Base-by-base conservation (phyloP, 2,113 vertebrate genomes). In the Colius striatus region DNA sequence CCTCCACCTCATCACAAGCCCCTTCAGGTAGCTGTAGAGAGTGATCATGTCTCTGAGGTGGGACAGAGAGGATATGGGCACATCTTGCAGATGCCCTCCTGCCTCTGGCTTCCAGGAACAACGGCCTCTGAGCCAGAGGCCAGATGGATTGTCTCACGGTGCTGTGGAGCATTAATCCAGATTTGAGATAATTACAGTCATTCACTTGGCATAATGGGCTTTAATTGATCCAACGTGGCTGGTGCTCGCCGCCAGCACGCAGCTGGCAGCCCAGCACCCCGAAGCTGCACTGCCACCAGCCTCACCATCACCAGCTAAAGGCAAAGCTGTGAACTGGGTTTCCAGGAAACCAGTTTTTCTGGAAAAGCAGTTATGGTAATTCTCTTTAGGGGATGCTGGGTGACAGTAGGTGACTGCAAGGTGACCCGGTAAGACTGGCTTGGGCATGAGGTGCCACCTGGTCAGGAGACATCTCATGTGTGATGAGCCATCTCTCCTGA, bases 131-230 rank as follows among this genome's bases (percentile, higher is more conserved):
- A 87, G 68, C 62, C 91, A 43, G 60, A 8, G 1, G 89, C 84
- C 96, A 85, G 94, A 61, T 3, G 10, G 95, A 89, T 82, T 93
- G 17, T 62, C 60, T 89, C 80, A 87, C 27, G 27, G 80, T 51
- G 94, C 92, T 72, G 77, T 60, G 80, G 22, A 23, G 15, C 75
- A 47, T 88, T 97, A 96, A 96, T 96, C 95, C 96, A 89, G 92
- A 96, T 95, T 87, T 83, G 89, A 91, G 91, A 90, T 96, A 95
- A 96, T 96, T 96, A 97, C 96, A 95, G 92, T 95, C 92, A 94
- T 95, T 95, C 91, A 60, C 87, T 94, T 92, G 94, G 90, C 91
- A 83, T 92, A 96, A 96, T 87, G 95, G 93, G 91, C 77, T 96
- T 91, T 96, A 96, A 97, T 19, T 91, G 89, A 96, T 83, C 94